Evolutionary conservation across 2,797 vertebrate genomes (phyloP).

Genomic region (Myotis vivesi): DNA sequence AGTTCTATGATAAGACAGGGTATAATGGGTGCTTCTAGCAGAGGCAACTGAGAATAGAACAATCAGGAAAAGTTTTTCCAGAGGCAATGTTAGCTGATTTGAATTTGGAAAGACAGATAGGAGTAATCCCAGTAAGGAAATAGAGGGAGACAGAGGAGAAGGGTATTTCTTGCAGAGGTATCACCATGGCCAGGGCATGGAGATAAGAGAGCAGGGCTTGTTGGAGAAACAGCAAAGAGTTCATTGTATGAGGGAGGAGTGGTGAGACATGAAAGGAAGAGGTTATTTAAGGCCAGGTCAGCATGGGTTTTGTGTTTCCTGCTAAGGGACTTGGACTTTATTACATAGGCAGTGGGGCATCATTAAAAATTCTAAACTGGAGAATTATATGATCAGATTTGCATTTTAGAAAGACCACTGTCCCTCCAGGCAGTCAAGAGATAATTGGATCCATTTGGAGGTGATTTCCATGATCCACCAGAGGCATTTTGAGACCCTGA

Average conservation of each 20-base stretch:
- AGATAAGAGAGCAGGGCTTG: background rate
- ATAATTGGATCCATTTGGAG: background rate
- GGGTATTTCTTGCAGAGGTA: background rate
- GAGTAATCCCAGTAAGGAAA: background rate
- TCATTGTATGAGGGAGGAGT: background rate
- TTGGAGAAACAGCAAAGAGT: background rate
- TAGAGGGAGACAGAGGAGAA: background rate
- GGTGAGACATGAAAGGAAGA: background rate
- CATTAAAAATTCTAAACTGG: background rate
- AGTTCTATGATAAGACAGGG: background rate
- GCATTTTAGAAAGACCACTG: background rate
- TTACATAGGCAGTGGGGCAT: background rate
- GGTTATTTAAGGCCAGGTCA: too few relatives aligned
- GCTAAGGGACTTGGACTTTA: background rate
- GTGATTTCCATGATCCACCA: background rate
- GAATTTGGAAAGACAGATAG: background rate
- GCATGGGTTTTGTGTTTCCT: background rate
- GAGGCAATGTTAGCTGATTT: background rate
- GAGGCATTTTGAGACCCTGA: background rate
- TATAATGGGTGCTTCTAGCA: background rate
- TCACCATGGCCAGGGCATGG: background rate
- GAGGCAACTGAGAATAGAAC: background rate
- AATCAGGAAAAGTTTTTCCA: background rate
- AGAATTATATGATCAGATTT: background rate
- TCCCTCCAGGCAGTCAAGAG: background rate